A percentile compares a stretch with the other conserved stretches of the same genome.
Conservation (phyloP, 2,113 vertebrate species). For the Cnemophilus loriae region DNA sequence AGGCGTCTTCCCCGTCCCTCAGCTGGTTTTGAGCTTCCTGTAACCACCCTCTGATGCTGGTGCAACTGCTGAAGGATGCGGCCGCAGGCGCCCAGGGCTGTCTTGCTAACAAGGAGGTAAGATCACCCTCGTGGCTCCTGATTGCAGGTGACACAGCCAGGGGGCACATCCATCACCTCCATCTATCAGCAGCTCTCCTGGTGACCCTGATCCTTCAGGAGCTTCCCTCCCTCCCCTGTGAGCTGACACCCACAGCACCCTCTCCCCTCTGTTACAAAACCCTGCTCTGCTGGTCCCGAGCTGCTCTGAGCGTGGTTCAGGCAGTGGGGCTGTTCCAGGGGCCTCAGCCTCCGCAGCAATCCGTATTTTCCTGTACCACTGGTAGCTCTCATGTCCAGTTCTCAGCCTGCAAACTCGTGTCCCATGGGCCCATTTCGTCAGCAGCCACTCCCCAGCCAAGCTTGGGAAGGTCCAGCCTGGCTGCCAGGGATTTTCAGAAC, state of each 20-base stretch:
- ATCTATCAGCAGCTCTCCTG: fast-evolving
- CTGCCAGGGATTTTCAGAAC: neutral
- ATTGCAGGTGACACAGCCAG: neutral
- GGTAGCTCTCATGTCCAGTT: neutral
- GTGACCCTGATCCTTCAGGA: neutral
- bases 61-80: constrained; percentile 22
- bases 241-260: neutral
- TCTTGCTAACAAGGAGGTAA: constrained; percentile 14
- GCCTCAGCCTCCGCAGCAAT: neutral
- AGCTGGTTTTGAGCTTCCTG: neutral
- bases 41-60: neutral
- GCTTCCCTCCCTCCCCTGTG: neutral
- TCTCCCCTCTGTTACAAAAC: neutral
- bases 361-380: neutral
- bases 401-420: neutral
- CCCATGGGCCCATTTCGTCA: neutral
- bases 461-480: neutral
- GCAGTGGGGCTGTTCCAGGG: neutral
- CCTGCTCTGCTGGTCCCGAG: neutral
- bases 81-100: neutral
- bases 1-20: neutral
- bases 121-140: neutral
- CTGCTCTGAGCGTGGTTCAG: neutral
- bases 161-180: neutral
- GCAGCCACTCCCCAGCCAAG: neutral